A percentile compares a stretch with the other conserved stretches of the same genome.
phyloP scores from a whole-genome alignment of 1,140 invertebrate genomes.

The Cydia fagiglandana region DNA sequence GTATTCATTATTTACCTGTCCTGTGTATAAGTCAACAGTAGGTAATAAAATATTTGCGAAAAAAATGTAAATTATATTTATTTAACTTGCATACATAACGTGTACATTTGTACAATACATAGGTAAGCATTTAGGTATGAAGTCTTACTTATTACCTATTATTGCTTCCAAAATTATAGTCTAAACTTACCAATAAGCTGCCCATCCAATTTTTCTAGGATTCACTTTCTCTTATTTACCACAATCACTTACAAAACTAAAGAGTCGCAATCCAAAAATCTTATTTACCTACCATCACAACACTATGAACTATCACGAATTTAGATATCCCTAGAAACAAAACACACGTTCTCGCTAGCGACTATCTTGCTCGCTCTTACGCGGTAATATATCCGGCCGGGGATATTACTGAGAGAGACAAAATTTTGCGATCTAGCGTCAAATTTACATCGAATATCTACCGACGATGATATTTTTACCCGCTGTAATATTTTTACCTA shows the following conservation, averaged over 20 bases:
- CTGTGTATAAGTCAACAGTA: too few species aligned
- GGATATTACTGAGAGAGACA: neutral
- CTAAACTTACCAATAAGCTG: constrained; percentile 2
- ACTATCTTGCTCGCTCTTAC: constrained; percentile 7
- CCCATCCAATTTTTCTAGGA: neutral
- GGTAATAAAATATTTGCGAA: too few species aligned
- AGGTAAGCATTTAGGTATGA: too few species aligned
- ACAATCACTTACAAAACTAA: neutral
- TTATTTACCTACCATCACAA: too few species aligned
- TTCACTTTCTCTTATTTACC: neutral
- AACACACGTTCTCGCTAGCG: neutral
- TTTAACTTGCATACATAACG: too few species aligned
- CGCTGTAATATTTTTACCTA: neutral
- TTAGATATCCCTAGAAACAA: neutral
- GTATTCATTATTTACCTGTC: too few species aligned
- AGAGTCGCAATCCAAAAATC: neutral
- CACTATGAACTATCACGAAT: too few species aligned
- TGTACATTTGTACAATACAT: too few species aligned
- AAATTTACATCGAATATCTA: neutral
- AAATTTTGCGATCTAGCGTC: neutral
- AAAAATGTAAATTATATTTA: too few species aligned
- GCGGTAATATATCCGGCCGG: neutral
- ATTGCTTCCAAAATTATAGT: neutral
- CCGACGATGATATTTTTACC: neutral
- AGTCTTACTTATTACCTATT: too few species aligned